These are phyloP conservation scores for Azemiops feae DNA, from an alignment of 2,113 vertebrate genomes.

Conservation along the genomic window DNA sequence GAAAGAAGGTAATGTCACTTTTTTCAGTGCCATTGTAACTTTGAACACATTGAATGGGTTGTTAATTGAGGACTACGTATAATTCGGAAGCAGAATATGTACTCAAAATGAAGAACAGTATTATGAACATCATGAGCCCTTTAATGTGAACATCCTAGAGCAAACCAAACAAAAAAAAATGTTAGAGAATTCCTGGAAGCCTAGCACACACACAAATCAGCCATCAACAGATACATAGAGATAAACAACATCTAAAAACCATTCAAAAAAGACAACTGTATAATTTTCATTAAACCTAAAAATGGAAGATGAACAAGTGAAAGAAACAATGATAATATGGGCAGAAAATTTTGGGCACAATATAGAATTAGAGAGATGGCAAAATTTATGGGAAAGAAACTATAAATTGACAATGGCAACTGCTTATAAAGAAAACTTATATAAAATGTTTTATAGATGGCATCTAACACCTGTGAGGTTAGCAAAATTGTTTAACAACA, in stretches of 20 bases:
- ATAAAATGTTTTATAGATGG: too few relatives aligned
- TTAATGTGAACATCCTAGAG: not conserved
- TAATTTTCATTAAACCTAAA: too few relatives aligned
- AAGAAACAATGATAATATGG: too few relatives aligned
- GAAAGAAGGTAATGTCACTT: not conserved
- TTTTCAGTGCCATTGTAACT: not conserved
- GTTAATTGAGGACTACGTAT: not conserved
- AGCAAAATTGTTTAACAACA: too few relatives aligned
- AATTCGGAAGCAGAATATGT: not conserved
- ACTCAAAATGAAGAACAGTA: not conserved
- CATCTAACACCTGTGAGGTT: too few relatives aligned
- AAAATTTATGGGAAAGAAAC: too few relatives aligned
- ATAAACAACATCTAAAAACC: not conserved
- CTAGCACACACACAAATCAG: not conserved
- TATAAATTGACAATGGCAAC: too few relatives aligned
- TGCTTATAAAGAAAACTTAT: too few relatives aligned
- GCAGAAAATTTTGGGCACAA: too few relatives aligned
- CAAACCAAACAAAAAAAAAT: not conserved
- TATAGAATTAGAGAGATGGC: too few relatives aligned
- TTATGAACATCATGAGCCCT: not conserved
- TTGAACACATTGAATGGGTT: not conserved
- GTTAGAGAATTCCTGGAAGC: not conserved
- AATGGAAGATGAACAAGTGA: too few relatives aligned
- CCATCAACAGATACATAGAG: not conserved
- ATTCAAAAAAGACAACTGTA: not conserved